phyloP scores from a whole-genome alignment of 2,888 invertebrate species.

The Eupeodes latifasciatus region DNA sequence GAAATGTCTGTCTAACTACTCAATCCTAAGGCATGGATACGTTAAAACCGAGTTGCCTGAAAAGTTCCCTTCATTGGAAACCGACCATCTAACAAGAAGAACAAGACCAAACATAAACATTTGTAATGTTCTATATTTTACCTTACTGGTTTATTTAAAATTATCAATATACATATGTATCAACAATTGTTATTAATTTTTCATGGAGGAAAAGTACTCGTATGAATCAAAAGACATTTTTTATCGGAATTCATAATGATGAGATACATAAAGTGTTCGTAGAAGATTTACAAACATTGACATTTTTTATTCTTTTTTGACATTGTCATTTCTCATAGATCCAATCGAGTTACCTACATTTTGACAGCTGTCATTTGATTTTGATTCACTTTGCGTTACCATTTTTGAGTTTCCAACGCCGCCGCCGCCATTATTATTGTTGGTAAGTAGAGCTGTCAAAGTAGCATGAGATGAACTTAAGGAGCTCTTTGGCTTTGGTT shows the following conservation, averaged over 20 bases:
- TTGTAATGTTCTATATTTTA: background rate
- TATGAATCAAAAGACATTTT: background rate
- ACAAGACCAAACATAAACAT: background rate
- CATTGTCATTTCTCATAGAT: constrained; percentile 24
- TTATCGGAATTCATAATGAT: too few species aligned
- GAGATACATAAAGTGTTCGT: too few species aligned
- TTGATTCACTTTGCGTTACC: constrained; percentile 15
- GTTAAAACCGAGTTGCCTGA: too few species aligned
- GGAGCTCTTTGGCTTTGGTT: constrained; percentile 79
- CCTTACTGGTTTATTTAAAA: background rate
- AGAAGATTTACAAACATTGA: background rate
- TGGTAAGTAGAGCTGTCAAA: constrained; percentile 83
- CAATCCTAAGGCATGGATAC: too few species aligned
- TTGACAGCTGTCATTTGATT: constrained; percentile 39
- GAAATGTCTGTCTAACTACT: too few species aligned
- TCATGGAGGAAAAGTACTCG: too few species aligned
- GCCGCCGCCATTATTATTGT: constrained; percentile 72
- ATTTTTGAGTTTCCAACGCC: constrained; percentile 40
- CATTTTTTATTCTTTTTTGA: background rate
- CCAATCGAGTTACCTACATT: constrained; percentile 2
- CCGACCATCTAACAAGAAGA: too few species aligned
- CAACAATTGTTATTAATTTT: background rate
- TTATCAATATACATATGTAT: background rate
- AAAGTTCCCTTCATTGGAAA: too few species aligned
- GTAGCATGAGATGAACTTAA: constrained; percentile 84